Conservation (phyloP, 1,140 invertebrate species). For the Hyphantria cunea region DNA sequence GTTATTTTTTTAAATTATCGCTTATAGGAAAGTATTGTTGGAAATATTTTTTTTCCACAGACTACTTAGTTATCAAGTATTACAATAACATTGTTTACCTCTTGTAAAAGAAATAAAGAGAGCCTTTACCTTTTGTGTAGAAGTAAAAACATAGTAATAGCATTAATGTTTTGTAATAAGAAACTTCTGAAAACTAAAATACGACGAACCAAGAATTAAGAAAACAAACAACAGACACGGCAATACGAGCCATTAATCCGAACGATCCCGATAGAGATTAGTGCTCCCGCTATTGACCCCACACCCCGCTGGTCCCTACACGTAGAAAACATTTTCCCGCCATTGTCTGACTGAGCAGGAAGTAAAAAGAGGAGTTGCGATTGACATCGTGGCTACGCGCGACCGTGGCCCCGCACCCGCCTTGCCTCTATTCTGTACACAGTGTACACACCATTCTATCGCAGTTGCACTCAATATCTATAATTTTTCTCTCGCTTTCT, state of each 20-base stretch:
- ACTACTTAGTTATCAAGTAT: too few relatives aligned
- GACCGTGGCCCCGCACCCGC: constrained; percentile 1
- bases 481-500: constrained; percentile 53
- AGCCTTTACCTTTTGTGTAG: background rate
- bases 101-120: too few relatives aligned
- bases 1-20: too few relatives aligned
- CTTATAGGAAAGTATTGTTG: too few relatives aligned
- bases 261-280: constrained; percentile 73
- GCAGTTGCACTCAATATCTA: constrained; percentile 33
- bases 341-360: constrained; percentile 67
- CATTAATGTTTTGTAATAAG: constrained; percentile 46
- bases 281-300: constrained; percentile 64
- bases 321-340: constrained; percentile 71
- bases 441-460: constrained; percentile 14
- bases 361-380: constrained; percentile 65
- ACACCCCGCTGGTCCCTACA: constrained; percentile 48
- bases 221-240: constrained; percentile 70
- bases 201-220: constrained; percentile 52
- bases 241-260: constrained; percentile 76
- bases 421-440: background rate
- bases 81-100: too few relatives aligned
- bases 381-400: constrained; percentile 57
- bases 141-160: constrained; percentile 25
- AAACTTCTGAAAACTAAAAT: constrained; percentile 59
- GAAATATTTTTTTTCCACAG: too few relatives aligned